Evolutionary conservation across 2,797 vertebrate species (phyloP).

Genomic region (Tauraco hartlaubi): DNA sequence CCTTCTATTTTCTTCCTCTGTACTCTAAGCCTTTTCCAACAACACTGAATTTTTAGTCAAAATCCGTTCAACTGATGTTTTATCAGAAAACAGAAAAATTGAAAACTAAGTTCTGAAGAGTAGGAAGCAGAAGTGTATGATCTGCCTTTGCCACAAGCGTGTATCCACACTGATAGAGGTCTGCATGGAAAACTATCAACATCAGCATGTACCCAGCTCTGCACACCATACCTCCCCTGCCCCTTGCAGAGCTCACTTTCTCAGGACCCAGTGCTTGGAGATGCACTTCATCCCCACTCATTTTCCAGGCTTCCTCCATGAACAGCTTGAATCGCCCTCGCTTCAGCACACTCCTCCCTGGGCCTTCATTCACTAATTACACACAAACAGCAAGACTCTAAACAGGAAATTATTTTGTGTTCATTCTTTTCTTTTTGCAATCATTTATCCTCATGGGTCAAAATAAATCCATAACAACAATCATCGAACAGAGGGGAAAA

Average conservation of each 20-base stretch:
- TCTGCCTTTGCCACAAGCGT: background rate
- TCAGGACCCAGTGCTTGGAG: background rate
- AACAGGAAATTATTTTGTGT: conserved; percentile 37
- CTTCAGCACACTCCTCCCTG: background rate
- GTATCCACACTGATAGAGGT: background rate
- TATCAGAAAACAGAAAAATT: background rate
- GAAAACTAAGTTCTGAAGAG: background rate
- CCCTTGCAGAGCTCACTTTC: background rate
- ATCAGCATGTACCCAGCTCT: background rate
- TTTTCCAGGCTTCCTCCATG: background rate
- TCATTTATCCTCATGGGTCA: conserved; percentile 19
- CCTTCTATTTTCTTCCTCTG: background rate
- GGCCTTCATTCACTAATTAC: conserved; percentile 9
- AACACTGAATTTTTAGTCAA: background rate
- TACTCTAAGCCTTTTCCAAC: background rate
- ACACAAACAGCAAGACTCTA: background rate
- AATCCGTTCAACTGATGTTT: background rate
- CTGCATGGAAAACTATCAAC: background rate
- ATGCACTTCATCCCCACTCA: background rate
- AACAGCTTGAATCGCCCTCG: background rate
- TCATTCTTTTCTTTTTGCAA: conserved; percentile 14
- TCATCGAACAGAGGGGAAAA: conserved; percentile 29
- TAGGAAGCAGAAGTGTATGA: background rate
- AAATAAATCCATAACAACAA: conserved; percentile 37
- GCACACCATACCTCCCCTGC: background rate